phyloP scores from a whole-genome alignment of 2,797 vertebrate species.

The Gymnopithys bicolor region DNA sequence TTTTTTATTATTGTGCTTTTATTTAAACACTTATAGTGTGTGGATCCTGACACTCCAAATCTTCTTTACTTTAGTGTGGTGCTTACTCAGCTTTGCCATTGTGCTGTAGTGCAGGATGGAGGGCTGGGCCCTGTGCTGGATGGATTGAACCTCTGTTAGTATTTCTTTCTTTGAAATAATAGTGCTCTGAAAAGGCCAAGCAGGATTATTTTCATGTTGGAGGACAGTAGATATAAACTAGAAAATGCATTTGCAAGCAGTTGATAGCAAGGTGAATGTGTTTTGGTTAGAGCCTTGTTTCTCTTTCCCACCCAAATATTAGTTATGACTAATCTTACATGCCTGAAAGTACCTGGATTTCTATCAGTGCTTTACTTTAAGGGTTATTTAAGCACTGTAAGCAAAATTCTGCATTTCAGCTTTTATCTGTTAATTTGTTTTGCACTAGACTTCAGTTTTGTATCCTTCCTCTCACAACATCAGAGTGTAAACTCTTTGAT shows the following conservation, averaged over 20 bases:
- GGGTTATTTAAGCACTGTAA: not conserved
- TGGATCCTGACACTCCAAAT: not conserved
- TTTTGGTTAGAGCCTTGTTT: not conserved
- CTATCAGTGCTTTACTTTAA: not conserved
- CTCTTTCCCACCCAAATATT: not conserved
- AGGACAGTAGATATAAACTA: not conserved
- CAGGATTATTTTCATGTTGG: not conserved
- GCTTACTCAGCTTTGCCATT: conserved; percentile 12
- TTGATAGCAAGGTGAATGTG: not conserved
- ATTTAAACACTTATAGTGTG: not conserved
- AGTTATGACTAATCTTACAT: not conserved
- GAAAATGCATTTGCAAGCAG: not conserved
- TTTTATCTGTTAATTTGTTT: not conserved
- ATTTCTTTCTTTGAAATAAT: not conserved
- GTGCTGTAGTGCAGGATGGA: not conserved
- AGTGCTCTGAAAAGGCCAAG: not conserved
- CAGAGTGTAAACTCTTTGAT: not conserved
- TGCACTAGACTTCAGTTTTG: not conserved
- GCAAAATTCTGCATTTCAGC: not conserved
- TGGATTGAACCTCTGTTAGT: not conserved
- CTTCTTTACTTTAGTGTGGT: not conserved
- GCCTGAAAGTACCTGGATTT: not conserved
- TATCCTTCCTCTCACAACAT: not conserved
- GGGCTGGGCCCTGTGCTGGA: not conserved
- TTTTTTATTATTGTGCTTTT: conserved; percentile 4